Evolutionary conservation across 1,140 invertebrate species (phyloP).

Genomic region (Aethina tumida): DNA sequence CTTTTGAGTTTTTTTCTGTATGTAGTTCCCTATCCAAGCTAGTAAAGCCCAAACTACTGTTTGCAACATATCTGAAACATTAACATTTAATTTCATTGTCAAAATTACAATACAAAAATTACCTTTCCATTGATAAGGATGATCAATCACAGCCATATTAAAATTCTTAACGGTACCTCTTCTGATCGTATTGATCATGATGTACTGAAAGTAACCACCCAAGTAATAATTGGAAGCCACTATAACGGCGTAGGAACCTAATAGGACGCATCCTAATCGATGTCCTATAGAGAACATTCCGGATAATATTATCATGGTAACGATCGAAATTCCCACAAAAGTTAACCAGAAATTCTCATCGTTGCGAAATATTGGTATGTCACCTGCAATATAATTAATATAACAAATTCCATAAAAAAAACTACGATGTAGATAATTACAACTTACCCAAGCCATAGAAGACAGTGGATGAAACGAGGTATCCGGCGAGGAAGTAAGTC

Average conservation of each 20-base stretch:
- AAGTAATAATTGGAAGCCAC: slow-evolving; percentile 53
- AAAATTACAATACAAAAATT: slow-evolving; percentile 12
- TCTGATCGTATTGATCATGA: slow-evolving; percentile 55
- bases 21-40: slow-evolving; percentile 37
- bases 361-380: slow-evolving; percentile 40
- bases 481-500: slow-evolving; percentile 43
- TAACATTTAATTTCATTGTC: not conserved
- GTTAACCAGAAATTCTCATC: slow-evolving; percentile 52
- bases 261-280: slow-evolving; percentile 49
- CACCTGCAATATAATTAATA: slow-evolving; percentile 39
- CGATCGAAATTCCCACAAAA: slow-evolving; percentile 43
- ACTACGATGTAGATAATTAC: no score
- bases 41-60: slow-evolving; percentile 43
- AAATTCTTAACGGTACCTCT: slow-evolving; percentile 48
- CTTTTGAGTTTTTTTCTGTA: slow-evolving; percentile 42
- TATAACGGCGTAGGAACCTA: slow-evolving; percentile 53
- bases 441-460: slow-evolving; percentile 48
- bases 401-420: slow-evolving; percentile 14
- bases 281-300: slow-evolving; percentile 45
- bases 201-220: slow-evolving; percentile 57
- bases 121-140: slow-evolving; percentile 54
- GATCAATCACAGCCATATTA: slow-evolving; percentile 46
- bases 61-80: slow-evolving; percentile 46
- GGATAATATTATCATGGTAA: slow-evolving; percentile 41
- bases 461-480: slow-evolving; percentile 43